Conservation (phyloP, 1,140 invertebrate genomes). For the Trachymyrmex cornetzi region DNA sequence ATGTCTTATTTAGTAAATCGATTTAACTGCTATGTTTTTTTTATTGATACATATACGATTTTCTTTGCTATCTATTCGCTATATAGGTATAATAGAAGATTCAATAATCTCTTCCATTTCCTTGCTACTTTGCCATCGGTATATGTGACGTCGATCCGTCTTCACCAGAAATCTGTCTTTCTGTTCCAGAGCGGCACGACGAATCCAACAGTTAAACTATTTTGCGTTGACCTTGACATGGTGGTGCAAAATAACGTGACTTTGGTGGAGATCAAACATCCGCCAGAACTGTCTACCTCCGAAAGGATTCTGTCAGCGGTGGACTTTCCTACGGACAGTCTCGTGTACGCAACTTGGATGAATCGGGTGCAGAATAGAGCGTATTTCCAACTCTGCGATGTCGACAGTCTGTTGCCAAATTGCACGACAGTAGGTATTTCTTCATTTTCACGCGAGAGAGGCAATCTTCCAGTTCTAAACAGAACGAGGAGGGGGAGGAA, state of each 20-base stretch:
- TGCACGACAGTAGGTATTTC: constrained; percentile 84
- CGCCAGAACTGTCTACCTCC: constrained; percentile 81
- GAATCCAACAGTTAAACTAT: constrained; percentile 92
- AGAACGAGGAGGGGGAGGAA: too few relatives aligned
- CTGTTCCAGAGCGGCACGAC: constrained; percentile 90
- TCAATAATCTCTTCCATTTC: not conserved
- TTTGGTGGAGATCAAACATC: constrained; percentile 86
- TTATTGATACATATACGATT: not conserved
- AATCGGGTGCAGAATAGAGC: constrained; percentile 94
- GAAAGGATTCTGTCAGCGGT: constrained; percentile 92
- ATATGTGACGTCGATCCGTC: not conserved
- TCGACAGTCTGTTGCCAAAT: constrained; percentile 83
- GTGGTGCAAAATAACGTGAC: constrained; percentile 82
- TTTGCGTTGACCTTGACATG: constrained; percentile 88
- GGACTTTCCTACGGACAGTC: constrained; percentile 91
- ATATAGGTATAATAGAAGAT: too few relatives aligned
- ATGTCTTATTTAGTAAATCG: too few relatives aligned
- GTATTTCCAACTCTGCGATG: constrained; percentile 87
- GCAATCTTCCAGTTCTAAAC: not conserved
- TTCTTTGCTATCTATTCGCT: not conserved
- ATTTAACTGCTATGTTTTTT: not conserved
- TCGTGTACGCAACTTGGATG: constrained; percentile 93
- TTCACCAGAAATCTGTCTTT: constrained; percentile 5
- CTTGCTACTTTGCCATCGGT: not conserved
- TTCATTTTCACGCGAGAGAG: not conserved